A percentile compares a stretch with the other conserved stretches of the same genome.
phyloP scores from a whole-genome alignment of 2,797 vertebrate genomes.

The Paramormyrops hopkinsi region DNA sequence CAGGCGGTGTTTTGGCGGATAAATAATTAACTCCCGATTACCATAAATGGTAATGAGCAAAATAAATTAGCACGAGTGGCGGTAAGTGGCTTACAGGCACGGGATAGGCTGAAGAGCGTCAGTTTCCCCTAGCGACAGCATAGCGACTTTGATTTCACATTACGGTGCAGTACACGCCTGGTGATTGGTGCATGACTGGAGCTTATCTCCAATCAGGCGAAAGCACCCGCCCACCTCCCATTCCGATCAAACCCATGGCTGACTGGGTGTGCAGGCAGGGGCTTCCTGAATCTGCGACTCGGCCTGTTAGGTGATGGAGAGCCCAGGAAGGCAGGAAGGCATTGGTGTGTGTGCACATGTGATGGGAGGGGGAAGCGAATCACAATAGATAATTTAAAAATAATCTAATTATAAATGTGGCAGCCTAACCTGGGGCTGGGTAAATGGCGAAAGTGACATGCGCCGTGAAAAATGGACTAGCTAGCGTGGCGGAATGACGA shows the following conservation, averaged over 20 bases:
- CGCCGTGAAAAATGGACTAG: neutral
- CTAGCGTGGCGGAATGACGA: neutral
- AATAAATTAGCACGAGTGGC: conserved; percentile 30
- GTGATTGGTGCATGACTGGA: neutral
- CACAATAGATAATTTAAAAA: neutral
- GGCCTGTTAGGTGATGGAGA: neutral
- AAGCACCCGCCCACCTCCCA: neutral
- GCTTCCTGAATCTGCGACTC: neutral
- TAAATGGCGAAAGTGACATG: neutral
- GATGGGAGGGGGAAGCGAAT: neutral
- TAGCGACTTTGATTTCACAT: neutral
- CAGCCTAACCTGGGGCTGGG: neutral
- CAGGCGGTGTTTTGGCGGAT: conserved; percentile 25
- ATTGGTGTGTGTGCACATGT: neutral
- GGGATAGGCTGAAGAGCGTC: conserved; percentile 6
- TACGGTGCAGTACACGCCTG: neutral
- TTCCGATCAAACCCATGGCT: neutral
- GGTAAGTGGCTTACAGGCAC: conserved; percentile 19
- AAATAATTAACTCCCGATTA: conserved; percentile 35
- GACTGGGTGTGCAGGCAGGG: neutral
- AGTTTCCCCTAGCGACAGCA: neutral
- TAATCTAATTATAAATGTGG: neutral
- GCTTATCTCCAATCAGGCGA: neutral
- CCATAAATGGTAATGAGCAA: conserved; percentile 36
- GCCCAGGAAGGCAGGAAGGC: neutral